Evolutionary conservation across 2,113 vertebrate species (phyloP).

Genomic region (Ondatra zibethicus): DNA sequence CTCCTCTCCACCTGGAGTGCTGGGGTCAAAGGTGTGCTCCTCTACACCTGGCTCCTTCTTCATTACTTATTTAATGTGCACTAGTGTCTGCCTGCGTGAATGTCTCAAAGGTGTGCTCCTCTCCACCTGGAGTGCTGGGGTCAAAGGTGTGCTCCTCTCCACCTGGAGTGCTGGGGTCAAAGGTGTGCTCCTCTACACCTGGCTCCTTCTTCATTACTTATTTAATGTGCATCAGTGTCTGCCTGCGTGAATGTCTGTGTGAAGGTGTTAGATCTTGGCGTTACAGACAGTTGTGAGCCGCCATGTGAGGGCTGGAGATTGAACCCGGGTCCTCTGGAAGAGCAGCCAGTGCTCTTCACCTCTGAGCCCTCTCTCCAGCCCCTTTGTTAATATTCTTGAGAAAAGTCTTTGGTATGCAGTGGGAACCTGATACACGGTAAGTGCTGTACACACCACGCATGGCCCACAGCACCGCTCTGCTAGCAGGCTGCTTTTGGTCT

Average conservation of each 20-base stretch:
- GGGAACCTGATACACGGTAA: not conserved
- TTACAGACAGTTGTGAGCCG: not conserved
- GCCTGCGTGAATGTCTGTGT: not conserved
- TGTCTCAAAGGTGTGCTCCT: too few species aligned
- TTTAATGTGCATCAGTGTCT: not conserved
- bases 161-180: not conserved
- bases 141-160: too few species aligned
- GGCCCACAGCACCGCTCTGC: fast-evolving
- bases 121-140: too few species aligned
- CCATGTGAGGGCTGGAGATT: not conserved
- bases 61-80: not conserved
- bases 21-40: too few species aligned
- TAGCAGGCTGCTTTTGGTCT: not conserved
- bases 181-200: not conserved
- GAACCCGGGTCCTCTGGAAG: not conserved
- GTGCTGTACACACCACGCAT: fast-evolving
- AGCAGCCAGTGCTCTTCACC: not conserved
- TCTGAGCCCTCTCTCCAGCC: not conserved
- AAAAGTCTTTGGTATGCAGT: not conserved
- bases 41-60: not conserved
- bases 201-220: not conserved
- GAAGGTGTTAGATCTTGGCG: not conserved
- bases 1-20: not conserved
- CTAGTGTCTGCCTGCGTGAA: not conserved
- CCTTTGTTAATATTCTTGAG: not conserved